Percentiles rank a stretch among this genome's conserved stretches.
These are phyloP conservation scores for Caenorhabditis panamensis DNA, from an alignment of 2,888 invertebrate genomes.

Conservation along the genomic window DNA sequence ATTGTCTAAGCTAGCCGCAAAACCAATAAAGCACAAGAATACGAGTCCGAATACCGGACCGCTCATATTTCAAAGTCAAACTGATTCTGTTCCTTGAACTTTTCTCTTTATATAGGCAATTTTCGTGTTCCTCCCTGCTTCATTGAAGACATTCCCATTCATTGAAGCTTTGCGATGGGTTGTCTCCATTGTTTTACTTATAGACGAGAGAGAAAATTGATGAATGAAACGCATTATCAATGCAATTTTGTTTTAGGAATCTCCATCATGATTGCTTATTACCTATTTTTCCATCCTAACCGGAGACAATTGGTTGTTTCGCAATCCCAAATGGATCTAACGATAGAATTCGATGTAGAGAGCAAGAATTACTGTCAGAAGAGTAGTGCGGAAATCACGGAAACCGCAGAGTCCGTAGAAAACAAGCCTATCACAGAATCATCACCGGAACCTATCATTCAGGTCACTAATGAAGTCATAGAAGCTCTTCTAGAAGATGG, in stretches of 20 bases:
- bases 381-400: neutral
- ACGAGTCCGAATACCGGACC: too few species aligned
- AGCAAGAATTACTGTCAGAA: neutral
- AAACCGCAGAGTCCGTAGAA: neutral
- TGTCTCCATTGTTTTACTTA: slow-evolving; percentile 11
- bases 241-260: slow-evolving; percentile 56
- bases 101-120: slow-evolving; percentile 9
- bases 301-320: slow-evolving; percentile 28
- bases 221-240: neutral
- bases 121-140: slow-evolving; percentile 1
- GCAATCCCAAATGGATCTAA: neutral
- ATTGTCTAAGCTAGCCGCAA: neutral
- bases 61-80: neutral
- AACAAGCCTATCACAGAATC: too few species aligned
- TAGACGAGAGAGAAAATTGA: neutral
- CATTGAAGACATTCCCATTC: slow-evolving; percentile 11
- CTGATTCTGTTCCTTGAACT: neutral
- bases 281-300: slow-evolving; percentile 72
- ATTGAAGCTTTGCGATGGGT: slow-evolving; percentile 13
- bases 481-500: slow-evolving; percentile 11
- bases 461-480: neutral
- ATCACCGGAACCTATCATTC: neutral
- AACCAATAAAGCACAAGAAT: too few species aligned
- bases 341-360: neutral
- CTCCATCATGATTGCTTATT: slow-evolving; percentile 67